A percentile compares a stretch with the other conserved stretches of the same genome.
Conservation (phyloP, 2,113 vertebrate genomes). For the Menura novaehollandiae region DNA sequence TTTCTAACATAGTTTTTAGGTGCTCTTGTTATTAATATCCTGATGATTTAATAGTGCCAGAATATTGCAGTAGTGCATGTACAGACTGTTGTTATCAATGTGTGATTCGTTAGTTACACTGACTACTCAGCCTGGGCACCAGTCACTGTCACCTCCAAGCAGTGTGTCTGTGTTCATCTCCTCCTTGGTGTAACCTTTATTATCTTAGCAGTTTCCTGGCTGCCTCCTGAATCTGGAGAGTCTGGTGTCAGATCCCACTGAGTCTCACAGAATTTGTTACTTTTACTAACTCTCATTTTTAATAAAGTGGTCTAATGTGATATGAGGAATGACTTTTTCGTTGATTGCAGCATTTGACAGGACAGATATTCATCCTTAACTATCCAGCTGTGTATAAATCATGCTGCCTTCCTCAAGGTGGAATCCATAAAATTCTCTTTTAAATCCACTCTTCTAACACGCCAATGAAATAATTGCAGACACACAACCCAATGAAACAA, state of each 20-base stretch:
- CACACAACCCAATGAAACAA: neutral
- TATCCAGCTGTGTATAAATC: conserved; percentile 24
- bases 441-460: neutral
- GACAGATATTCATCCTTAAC: neutral
- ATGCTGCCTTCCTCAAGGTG: conserved; percentile 31
- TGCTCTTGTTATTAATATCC: neutral
- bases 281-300: neutral
- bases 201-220: neutral
- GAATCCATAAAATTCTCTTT: conserved; percentile 35
- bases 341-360: conserved; percentile 4
- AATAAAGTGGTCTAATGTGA: neutral
- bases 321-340: neutral
- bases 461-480: neutral
- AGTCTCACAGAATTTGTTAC: neutral
- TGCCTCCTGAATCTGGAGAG: neutral
- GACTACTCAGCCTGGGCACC: neutral
- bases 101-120: neutral
- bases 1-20: neutral
- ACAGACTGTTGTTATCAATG: neutral
- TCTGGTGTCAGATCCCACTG: neutral
- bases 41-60: neutral
- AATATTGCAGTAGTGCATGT: neutral
- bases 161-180: neutral
- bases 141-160: neutral
- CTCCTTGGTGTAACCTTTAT: neutral